Conservation (phyloP, 2,888 invertebrate genomes). For the Aspidiotus rigidus region DNA sequence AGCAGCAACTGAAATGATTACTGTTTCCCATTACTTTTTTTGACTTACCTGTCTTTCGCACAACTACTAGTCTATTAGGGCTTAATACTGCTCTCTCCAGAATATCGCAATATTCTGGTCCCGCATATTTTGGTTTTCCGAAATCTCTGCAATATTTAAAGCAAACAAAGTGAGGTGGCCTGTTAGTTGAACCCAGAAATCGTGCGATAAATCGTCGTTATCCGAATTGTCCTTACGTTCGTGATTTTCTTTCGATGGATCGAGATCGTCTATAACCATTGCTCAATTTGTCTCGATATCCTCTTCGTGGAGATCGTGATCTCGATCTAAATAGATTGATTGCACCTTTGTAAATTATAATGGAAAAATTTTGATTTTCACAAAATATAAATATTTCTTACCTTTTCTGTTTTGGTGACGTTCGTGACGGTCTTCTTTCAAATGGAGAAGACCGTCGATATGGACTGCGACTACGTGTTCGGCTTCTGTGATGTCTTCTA, state of each 20-base stretch:
- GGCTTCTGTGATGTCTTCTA: background rate
- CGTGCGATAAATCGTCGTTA: too few relatives aligned
- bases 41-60: background rate
- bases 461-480: background rate
- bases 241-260: background rate
- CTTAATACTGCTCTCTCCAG: background rate
- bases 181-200: background rate
- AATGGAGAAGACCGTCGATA: background rate
- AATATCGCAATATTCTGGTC: background rate
- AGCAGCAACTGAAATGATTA: too few relatives aligned
- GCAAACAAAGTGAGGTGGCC: background rate
- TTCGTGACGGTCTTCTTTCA: background rate
- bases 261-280: background rate
- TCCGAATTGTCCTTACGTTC: background rate
- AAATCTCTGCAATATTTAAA: background rate
- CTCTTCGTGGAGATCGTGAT: background rate
- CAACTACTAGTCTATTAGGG: background rate
- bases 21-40: too few relatives aligned
- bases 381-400: background rate
- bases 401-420: background rate
- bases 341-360: background rate
- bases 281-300: background rate
- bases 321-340: background rate
- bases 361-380: background rate
- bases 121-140: background rate